Conservation (phyloP, 2,888 invertebrate species). For the Choristoneura rosaceana region DNA sequence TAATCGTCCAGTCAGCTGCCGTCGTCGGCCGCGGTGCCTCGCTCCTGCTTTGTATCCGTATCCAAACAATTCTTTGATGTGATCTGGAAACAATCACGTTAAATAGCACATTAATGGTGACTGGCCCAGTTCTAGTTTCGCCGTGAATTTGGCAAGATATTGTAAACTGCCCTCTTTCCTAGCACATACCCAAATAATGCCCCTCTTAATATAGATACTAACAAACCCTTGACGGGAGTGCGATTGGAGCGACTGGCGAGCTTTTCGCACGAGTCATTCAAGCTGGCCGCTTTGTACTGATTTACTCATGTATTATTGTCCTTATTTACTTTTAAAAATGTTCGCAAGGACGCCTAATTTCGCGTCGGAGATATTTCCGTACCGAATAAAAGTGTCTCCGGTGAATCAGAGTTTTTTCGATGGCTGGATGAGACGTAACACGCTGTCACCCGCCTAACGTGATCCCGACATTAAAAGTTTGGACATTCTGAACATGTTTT, state of each 20-base stretch:
- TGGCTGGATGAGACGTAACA: slow-evolving; percentile 69
- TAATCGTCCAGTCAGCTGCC: slow-evolving; percentile 38
- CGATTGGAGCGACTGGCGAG: slow-evolving; percentile 44
- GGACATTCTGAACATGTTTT: slow-evolving; percentile 67
- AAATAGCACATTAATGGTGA: slow-evolving; percentile 76
- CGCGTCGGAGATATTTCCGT: slow-evolving; percentile 77
- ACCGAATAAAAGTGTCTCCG: slow-evolving; percentile 76
- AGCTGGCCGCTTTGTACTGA: slow-evolving; percentile 60
- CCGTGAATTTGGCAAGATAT: slow-evolving; percentile 81
- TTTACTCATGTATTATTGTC: slow-evolving; percentile 70
- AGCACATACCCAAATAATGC: slow-evolving; percentile 66
- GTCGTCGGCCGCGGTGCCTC: slow-evolving; percentile 55
- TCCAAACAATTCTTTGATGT: slow-evolving; percentile 73
- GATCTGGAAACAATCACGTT: slow-evolving; percentile 81
- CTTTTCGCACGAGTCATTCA: slow-evolving; percentile 60
- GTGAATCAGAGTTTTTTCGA: slow-evolving; percentile 78
- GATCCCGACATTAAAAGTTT: slow-evolving; percentile 70
- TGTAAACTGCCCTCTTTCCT: slow-evolving; percentile 84
- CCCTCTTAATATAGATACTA: slow-evolving; percentile 30
- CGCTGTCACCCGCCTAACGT: slow-evolving; percentile 69
- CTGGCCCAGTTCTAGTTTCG: slow-evolving; percentile 80
- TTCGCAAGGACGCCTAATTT: slow-evolving; percentile 82
- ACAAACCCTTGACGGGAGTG: slow-evolving; percentile 8
- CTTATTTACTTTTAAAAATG: slow-evolving; percentile 70
- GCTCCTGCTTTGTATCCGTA: slow-evolving; percentile 62